Evolutionary conservation across 2,888 invertebrate genomes (phyloP).

Genomic region (Agonum fuliginosum): DNA sequence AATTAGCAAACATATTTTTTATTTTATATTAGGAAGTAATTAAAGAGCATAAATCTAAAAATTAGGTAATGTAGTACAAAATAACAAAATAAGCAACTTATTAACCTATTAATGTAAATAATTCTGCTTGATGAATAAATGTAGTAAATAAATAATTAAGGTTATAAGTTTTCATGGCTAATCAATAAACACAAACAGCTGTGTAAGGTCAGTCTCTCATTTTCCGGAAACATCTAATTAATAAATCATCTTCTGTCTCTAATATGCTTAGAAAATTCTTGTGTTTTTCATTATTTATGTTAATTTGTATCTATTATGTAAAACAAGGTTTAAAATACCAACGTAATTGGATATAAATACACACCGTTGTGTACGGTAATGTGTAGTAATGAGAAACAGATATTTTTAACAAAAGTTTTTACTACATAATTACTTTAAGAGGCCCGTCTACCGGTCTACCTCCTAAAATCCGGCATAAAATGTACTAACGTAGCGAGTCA

Average conservation of each 20-base stretch:
- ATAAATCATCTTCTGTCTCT: conserved; percentile 13
- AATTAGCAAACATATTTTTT: too few species aligned
- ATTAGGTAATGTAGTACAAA: too few species aligned
- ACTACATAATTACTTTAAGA: too few species aligned
- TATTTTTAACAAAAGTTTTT: too few species aligned
- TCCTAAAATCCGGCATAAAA: too few species aligned
- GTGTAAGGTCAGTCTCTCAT: background rate
- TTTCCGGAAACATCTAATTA: conserved; percentile 4
- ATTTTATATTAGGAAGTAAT: too few species aligned
- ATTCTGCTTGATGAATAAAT: background rate
- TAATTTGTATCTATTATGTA: background rate
- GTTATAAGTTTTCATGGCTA: background rate
- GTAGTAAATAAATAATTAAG: background rate
- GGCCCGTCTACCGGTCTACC: too few species aligned
- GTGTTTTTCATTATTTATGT: conserved; percentile 21
- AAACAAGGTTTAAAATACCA: background rate
- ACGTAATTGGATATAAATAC: background rate
- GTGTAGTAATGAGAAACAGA: too few species aligned
- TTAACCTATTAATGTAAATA: background rate
- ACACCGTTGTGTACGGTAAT: too few species aligned
- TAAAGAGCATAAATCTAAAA: too few species aligned
- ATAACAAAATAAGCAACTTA: too few species aligned
- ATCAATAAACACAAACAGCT: background rate
- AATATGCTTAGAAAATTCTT: background rate
- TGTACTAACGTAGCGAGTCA: too few species aligned